Percentiles rank a stretch among this genome's conserved stretches.
phyloP scores from a whole-genome alignment of 2,888 invertebrate genomes.

The Chorisops tibialis region DNA sequence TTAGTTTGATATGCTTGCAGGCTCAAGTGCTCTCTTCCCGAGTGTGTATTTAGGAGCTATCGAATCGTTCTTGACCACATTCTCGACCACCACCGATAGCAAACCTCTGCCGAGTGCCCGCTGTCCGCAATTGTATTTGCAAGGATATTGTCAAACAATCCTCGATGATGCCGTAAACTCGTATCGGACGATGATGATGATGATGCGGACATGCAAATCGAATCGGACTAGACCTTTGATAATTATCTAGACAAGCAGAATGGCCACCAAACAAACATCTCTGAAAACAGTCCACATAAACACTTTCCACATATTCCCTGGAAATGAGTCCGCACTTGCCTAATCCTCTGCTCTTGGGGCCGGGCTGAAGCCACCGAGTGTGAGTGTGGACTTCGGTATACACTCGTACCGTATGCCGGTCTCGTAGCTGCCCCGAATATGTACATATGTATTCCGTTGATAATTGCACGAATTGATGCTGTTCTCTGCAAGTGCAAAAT shows the following conservation, averaged over 20 bases:
- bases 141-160: conserved; percentile 18
- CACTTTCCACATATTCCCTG: no score
- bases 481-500: conserved; percentile 4
- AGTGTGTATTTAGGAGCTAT: not conserved
- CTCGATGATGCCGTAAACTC: not conserved
- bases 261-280: conserved; percentile 19
- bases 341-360: no score
- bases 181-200: not conserved
- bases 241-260: conserved; percentile 17
- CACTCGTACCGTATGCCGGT: conserved; percentile 23
- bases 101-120: not conserved
- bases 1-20: conserved; percentile 18
- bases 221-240: conserved; percentile 16
- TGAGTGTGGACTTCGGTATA: no score
- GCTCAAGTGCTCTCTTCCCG: not conserved
- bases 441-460: conserved; percentile 14
- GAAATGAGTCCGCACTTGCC: not conserved
- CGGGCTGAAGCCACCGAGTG: no score
- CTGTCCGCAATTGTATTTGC: not conserved
- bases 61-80: not conserved
- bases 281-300: conserved; percentile 3
- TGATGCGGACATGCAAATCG: conserved; percentile 23
- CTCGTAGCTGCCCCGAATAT: conserved; percentile 9
- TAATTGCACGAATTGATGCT: conserved; percentile 19
- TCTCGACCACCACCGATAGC: not conserved